Evolutionary conservation across 30 jellyfish, hydroid and myxozoan species (phyloP).

Genomic region (Turritopsis rubra): DNA sequence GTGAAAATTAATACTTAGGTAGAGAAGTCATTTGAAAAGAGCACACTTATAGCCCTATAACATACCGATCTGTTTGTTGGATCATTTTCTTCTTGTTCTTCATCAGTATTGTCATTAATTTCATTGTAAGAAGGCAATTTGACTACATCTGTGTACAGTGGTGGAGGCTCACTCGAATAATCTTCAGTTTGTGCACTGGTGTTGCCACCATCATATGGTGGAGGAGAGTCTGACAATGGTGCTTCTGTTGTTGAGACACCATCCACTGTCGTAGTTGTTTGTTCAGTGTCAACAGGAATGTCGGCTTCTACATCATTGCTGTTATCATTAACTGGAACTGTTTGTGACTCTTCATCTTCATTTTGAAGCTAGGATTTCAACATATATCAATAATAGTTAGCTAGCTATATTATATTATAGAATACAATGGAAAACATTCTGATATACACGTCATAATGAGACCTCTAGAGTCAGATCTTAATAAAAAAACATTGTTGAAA

Average conservation of each 20-base stretch:
- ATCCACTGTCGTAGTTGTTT: background rate
- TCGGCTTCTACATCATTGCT: background rate
- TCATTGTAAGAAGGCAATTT: conserved; percentile 71
- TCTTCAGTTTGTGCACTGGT: background rate
- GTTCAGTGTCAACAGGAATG: background rate
- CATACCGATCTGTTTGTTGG: conserved; percentile 14
- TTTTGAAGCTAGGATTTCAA: background rate
- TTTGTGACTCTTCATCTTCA: conserved; percentile 4
- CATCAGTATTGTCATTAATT: conserved; percentile 19
- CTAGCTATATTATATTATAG: background rate
- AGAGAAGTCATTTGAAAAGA: background rate
- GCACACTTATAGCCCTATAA: background rate
- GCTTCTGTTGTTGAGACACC: background rate
- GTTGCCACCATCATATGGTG: conserved; percentile 24
- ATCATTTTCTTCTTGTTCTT: conserved; percentile 3
- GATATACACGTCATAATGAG: no score
- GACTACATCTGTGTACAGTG: conserved; percentile 50
- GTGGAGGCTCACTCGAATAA: conserved; percentile 38
- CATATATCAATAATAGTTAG: background rate
- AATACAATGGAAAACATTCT: background rate
- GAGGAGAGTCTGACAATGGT: conserved; percentile 29
- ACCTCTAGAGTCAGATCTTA: no score
- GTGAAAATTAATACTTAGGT: no score
- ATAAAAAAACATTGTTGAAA: no score
- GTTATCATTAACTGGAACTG: background rate